phyloP scores from a whole-genome alignment of 2,797 vertebrate species.

The Parauchenoglanis ngamensis region DNA sequence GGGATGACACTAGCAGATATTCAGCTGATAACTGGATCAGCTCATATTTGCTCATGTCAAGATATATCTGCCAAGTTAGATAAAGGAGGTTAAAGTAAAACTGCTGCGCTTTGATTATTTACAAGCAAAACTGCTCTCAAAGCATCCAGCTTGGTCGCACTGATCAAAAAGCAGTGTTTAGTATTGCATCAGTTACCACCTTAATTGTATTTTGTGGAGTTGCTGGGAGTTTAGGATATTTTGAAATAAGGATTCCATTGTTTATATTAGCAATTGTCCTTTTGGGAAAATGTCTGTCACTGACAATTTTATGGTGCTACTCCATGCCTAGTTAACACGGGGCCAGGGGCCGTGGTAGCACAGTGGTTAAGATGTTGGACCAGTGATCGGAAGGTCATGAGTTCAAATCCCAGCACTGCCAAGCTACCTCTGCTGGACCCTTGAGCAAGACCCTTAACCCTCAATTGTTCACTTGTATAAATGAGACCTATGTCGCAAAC shows the following conservation, averaged over 20 bases:
- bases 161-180: too few species aligned
- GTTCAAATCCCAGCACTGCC: too few species aligned
- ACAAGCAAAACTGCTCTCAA: not conserved
- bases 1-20: conserved; percentile 52
- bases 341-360: too few species aligned
- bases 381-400: too few species aligned
- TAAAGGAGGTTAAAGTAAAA: too few species aligned
- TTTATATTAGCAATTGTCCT: conserved; percentile 77
- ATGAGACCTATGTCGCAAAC: too few species aligned
- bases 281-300: conserved; percentile 68
- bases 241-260: conserved; percentile 73
- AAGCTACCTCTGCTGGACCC: too few species aligned
- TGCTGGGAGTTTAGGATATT: conserved; percentile 57
- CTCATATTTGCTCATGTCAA: not conserved
- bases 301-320: not conserved
- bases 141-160: not conserved
- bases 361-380: too few species aligned
- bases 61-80: not conserved
- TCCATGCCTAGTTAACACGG: not conserved
- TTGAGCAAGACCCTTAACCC: too few species aligned
- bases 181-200: too few species aligned
- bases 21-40: conserved; percentile 36
- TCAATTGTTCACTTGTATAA: too few species aligned
- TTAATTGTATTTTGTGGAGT: too few species aligned
- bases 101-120: not conserved